A percentile compares a stretch with the other conserved stretches of the same genome.
phyloP scores from a whole-genome alignment of 2,888 invertebrate genomes.

The Lasioglossum marginatum region DNA sequence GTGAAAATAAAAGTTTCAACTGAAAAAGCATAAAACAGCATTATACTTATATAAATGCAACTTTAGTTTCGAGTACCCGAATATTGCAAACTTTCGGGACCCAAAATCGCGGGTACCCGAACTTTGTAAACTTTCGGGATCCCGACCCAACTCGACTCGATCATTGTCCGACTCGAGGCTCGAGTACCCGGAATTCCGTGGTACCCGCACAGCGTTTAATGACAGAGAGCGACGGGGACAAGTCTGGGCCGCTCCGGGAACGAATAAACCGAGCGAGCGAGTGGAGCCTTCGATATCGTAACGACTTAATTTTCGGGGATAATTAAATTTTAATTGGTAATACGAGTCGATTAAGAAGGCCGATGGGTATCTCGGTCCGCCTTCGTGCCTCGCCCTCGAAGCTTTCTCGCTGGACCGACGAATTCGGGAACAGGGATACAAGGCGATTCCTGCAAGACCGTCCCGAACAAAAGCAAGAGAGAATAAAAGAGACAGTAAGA shows the following conservation, averaged over 20 bases:
- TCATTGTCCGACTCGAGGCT: too few species aligned
- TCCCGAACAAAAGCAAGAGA: background rate
- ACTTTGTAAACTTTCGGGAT: too few species aligned
- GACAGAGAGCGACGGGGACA: slow-evolving; percentile 1
- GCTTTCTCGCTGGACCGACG: slow-evolving; percentile 23
- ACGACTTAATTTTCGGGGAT: slow-evolving; percentile 78
- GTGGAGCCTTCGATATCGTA: slow-evolving; percentile 59
- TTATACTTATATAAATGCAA: too few species aligned
- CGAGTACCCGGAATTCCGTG: too few species aligned
- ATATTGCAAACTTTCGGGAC: too few species aligned
- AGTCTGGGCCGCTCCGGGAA: background rate
- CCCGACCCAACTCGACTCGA: too few species aligned
- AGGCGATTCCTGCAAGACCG: slow-evolving; percentile 17
- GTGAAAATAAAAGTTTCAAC: too few species aligned
- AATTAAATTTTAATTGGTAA: slow-evolving; percentile 83
- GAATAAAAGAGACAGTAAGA: background rate
- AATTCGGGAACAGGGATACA: slow-evolving; percentile 29
- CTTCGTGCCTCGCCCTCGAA: slow-evolving; percentile 34
- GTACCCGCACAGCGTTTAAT: too few species aligned
- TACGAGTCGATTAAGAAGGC: slow-evolving; percentile 80
- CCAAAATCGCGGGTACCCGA: too few species aligned
- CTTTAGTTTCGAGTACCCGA: too few species aligned
- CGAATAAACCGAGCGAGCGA: background rate
- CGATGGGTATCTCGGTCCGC: slow-evolving; percentile 67
- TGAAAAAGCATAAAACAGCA: too few species aligned